phyloP scores from a whole-genome alignment of 2,888 invertebrate genomes.

The Nipponacmea schrenckii region DNA sequence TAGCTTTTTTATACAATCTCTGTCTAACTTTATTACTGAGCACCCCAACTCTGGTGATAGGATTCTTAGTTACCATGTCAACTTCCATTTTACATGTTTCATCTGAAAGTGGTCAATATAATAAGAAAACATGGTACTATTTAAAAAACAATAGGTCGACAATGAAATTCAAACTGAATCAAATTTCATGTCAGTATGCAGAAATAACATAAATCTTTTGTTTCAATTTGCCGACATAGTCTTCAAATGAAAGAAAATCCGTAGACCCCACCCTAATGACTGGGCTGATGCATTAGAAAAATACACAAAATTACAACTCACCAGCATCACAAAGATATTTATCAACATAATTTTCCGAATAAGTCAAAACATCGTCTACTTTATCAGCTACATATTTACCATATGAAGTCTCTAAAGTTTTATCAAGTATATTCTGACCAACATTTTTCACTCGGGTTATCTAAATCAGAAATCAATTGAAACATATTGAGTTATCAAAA shows the following conservation, averaged over 20 bases:
- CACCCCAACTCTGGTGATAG: slow-evolving; percentile 44
- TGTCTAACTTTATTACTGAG: slow-evolving; percentile 53
- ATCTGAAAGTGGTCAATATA: background rate
- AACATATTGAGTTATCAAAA: no score
- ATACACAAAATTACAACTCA: no score
- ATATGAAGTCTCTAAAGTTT: slow-evolving; percentile 45
- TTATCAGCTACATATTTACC: slow-evolving; percentile 65
- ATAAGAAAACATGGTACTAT: no score
- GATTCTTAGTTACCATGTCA: slow-evolving; percentile 31
- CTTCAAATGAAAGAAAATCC: no score
- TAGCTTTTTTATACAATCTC: slow-evolving; percentile 56
- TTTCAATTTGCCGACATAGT: no score
- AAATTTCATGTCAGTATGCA: no score
- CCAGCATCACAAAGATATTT: slow-evolving; percentile 75
- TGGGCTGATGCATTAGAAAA: no score
- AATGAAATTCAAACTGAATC: no score
- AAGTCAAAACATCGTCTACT: slow-evolving; percentile 76
- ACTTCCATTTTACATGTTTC: slow-evolving; percentile 12
- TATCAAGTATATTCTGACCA: slow-evolving; percentile 68
- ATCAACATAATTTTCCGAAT: slow-evolving; percentile 80
- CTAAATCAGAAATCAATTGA: slow-evolving; percentile 24
- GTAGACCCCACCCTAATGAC: no score
- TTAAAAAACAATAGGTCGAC: no score
- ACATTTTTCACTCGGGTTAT: slow-evolving; percentile 68
- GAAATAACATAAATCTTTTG: no score